Evolutionary conservation across 2,888 invertebrate species (phyloP).

Genomic region (Panorpa germanica): DNA sequence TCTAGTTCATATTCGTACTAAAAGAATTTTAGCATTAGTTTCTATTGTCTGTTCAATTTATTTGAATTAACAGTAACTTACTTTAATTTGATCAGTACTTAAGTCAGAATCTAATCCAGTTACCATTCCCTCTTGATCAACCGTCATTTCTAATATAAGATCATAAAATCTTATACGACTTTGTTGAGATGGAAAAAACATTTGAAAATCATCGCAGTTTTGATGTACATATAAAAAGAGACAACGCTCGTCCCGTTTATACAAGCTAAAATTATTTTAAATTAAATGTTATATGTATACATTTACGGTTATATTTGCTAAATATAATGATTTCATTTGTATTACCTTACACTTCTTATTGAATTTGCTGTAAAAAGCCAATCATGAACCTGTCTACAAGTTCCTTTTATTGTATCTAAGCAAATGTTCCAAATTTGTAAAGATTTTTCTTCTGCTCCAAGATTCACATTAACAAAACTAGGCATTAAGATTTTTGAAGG

Average conservation of each 20-base stretch:
- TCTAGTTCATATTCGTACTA: conserved; percentile 90
- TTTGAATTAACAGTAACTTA: conserved; percentile 16
- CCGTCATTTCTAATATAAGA: conserved; percentile 69
- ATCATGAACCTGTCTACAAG: conserved; percentile 73
- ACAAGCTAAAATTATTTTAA: conserved; percentile 41
- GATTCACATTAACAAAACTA: conserved; percentile 87
- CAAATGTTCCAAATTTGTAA: conserved; percentile 79
- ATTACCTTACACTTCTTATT: conserved; percentile 68
- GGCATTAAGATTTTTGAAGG: conserved; percentile 88
- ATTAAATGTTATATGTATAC: too few species aligned
- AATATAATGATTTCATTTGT: conserved; percentile 22
- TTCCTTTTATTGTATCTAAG: conserved; percentile 51
- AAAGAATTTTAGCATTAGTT: too few species aligned
- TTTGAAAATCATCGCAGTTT: conserved; percentile 97
- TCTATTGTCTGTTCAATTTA: conserved; percentile 4
- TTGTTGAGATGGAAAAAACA: conserved; percentile 82
- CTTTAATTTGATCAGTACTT: conserved; percentile 56
- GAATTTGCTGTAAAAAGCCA: conserved; percentile 85
- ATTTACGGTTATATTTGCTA: conserved; percentile 1
- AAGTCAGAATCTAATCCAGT: conserved; percentile 57
- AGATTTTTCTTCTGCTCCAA: conserved; percentile 84
- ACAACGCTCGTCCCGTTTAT: conserved; percentile 90
- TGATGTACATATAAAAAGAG: conserved; percentile 94
- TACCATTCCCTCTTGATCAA: conserved; percentile 63
- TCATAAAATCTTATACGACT: conserved; percentile 73